Percentiles rank a stretch among this genome's conserved stretches.
Conservation (phyloP, 2,113 vertebrate genomes). For the Balaenoptera acutorostrata region DNA sequence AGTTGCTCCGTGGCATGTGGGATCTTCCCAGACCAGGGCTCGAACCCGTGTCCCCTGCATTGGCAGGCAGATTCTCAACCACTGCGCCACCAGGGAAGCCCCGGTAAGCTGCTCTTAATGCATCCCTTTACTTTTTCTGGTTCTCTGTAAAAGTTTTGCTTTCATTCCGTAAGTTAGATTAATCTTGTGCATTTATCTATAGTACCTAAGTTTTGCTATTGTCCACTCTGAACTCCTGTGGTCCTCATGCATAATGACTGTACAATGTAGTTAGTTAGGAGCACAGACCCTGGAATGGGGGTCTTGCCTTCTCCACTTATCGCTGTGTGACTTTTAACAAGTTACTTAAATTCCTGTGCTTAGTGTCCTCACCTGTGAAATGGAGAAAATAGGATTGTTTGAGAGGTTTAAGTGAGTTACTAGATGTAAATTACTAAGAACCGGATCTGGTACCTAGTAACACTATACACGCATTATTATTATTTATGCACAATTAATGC, state of each 20-base stretch:
- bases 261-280: background rate
- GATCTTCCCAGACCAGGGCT: too few species aligned
- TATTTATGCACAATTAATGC: background rate
- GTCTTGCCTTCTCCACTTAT: background rate
- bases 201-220: background rate
- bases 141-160: background rate
- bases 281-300: rapidly evolving
- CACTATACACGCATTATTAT: background rate
- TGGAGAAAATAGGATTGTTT: background rate
- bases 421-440: background rate
- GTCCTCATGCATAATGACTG: too few species aligned
- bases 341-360: background rate
- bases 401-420: background rate
- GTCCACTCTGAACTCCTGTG: background rate
- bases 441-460: too few species aligned
- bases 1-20: too few species aligned
- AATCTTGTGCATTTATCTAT: background rate
- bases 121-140: background rate
- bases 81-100: too few species aligned
- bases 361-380: background rate
- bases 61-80: too few species aligned
- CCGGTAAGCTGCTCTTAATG: background rate
- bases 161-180: background rate
- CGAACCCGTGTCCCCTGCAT: too few species aligned
- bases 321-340: background rate